Evolutionary conservation across 2,888 invertebrate genomes (phyloP).

Genomic region (Drosophila fulvimacula): DNA sequence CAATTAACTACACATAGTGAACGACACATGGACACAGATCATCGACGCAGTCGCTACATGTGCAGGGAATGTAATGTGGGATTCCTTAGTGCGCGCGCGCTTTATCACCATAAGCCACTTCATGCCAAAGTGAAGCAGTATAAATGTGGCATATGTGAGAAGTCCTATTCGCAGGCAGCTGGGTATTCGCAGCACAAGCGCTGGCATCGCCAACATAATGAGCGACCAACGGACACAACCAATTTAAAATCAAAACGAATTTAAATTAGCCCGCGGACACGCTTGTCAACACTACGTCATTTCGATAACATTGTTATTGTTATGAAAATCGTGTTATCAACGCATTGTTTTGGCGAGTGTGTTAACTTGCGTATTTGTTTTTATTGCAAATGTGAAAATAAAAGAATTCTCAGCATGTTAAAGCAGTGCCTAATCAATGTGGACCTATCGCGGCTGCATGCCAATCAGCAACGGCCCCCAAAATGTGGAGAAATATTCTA

Average conservation of each 20-base stretch:
- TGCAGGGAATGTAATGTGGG: constrained; percentile 65
- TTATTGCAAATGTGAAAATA: constrained; percentile 34
- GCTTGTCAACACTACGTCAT: constrained; percentile 19
- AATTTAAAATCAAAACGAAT: background rate
- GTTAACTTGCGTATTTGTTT: constrained; percentile 34
- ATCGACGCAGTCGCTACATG: constrained; percentile 50
- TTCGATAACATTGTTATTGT: constrained; percentile 28
- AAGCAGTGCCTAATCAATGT: constrained; percentile 65
- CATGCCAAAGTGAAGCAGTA: constrained; percentile 64
- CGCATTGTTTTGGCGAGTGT: constrained; percentile 14
- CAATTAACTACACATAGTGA: constrained; percentile 61
- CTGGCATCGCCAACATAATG: constrained; percentile 56
- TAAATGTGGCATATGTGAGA: constrained; percentile 68
- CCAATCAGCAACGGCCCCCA: constrained; percentile 54
- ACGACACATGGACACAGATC: constrained; percentile 46
- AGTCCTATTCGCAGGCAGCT: constrained; percentile 72
- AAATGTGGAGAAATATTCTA: constrained; percentile 74
- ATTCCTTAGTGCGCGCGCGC: constrained; percentile 69
- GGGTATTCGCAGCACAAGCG: constrained; percentile 79
- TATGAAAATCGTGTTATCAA: constrained; percentile 23
- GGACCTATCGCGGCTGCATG: constrained; percentile 58
- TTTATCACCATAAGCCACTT: constrained; percentile 69
- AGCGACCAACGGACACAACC: constrained; percentile 39
- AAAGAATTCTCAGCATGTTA: constrained; percentile 53
- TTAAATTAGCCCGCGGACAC: constrained; percentile 28